Evolutionary conservation across 2,113 vertebrate species (phyloP), one percentile per base, ranked within the genome.

Genomic region (Strix aluco): DNA sequence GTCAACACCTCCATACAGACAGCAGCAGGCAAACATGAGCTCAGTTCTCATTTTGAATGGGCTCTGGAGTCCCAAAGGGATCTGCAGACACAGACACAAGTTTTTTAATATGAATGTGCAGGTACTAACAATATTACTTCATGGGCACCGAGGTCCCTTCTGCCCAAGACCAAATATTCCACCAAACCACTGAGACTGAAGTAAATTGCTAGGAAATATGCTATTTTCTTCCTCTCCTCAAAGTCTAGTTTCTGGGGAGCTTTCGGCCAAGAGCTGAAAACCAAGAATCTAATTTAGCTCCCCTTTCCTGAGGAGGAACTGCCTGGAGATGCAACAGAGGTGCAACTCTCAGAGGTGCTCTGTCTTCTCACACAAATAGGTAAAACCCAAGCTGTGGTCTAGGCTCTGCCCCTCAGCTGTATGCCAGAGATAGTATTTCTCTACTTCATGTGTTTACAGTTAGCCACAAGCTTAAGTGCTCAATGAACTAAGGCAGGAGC

Each of bases 91-190:
- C 54, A 79, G 34, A 40, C 16, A 80, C 15, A 51, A n/a, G 34
- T 66, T 88, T 96, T 95, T 94, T 83, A 83, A 96, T 92, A 86
- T 77, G 75, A 81, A 90, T 58, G 36, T 82, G 49, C 49, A 91
- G 83, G 74, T 72, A 54, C 40, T 84, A 87, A 42, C 55, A 89
- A 70, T 85, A 96, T 96, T 91, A 72, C 90, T 96, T 95, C 81
- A 57, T 1, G 11, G 38, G 46, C 74, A 65, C 46, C 1, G 9
- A 77, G 46, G 55, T 83, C 88, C 82, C 88, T 30, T 63, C 55
- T 92, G 85, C 67, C 69, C 88, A 74, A 93, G 52, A 78, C 79
- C 79, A 93, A 97, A 94, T 92, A 96, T 88, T 90, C 55, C 15
- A 44, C 22, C 46, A 62, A 88, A 90, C 67, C 5, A 0, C 75